Percentiles rank a stretch among this genome's conserved stretches.
Conservation (phyloP, 2,797 vertebrate genomes). For the Oophaga sylvatica region DNA sequence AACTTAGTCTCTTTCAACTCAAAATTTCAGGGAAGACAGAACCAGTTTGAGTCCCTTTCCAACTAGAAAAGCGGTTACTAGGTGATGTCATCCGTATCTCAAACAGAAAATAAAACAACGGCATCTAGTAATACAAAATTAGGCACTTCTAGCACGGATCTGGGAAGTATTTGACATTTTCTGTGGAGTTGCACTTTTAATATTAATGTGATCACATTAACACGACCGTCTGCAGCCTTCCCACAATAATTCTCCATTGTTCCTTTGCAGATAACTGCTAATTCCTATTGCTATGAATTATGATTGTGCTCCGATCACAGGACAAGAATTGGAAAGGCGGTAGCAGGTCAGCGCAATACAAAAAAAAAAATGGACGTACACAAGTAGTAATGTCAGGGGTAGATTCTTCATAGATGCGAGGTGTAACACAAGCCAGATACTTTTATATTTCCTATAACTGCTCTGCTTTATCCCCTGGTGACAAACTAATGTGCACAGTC, state of each 20-base stretch:
- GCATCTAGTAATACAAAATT: too few relatives aligned
- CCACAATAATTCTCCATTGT: background rate
- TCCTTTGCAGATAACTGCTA: background rate
- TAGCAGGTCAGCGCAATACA: background rate
- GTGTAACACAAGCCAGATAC: background rate
- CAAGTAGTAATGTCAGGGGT: background rate
- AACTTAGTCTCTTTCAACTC: too few relatives aligned
- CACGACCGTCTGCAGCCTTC: background rate
- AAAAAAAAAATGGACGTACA: background rate
- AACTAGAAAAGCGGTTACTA: too few relatives aligned
- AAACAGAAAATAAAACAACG: too few relatives aligned
- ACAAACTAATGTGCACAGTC: background rate
- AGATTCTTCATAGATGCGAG: background rate
- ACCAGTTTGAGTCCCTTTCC: too few relatives aligned
- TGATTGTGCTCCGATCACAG: background rate
- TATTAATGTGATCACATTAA: background rate
- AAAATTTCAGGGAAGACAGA: too few relatives aligned
- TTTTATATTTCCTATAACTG: background rate
- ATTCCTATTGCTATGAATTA: conserved; percentile 9
- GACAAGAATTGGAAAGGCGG: background rate
- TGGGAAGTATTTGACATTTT: background rate
- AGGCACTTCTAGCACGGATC: too few relatives aligned
- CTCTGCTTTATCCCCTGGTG: background rate
- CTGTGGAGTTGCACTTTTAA: background rate
- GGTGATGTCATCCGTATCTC: too few relatives aligned